Base-by-base conservation (phyloP, 2,113 vertebrate genomes). In the Mungos mungo region DNA sequence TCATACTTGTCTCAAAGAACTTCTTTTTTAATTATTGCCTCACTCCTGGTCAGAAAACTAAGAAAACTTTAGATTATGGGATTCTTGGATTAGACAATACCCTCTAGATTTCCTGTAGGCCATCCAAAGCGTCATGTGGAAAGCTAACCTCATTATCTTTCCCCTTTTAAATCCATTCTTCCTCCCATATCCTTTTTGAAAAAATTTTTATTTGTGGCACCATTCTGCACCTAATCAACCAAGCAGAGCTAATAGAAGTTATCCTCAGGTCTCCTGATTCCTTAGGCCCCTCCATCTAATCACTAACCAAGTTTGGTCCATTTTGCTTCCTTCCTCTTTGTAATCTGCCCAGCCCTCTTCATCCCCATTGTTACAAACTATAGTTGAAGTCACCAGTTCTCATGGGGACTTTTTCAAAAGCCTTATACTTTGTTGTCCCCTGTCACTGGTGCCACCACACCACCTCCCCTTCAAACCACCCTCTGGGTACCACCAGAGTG, bases 21-120 rank as follows among this genome's bases (percentile, higher is more conserved):
- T 76, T 66, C 38, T 50, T 38, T 88, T 72, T 5, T 88, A 95
- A 81, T 79, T 33, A 50, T 91, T 15, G 47, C 27, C 80, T 93
- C 47, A 92, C 84, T 91, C 60, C 68, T 71, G 29, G 50, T 89
- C 33, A 72, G 52, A 90, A 94, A 96, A 90, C 11, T 52, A 85
- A 63, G 31, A 35, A 85, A 19, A 23, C 54, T 81, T 88, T 76
- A 25, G 3, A 21, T 35, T 91, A 19, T 65, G 29, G 45, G 83
- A 87, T 25, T 19, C 41, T 29, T 92, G 50, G 23, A 83, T 94
- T 69, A 86, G 23, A 84, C 13, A 69, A 54, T 72, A 65, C 1
- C 18, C 38, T 84, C 69, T 84, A 69, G 12, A 52, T 65, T 72
- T 93, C n/a, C 33, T 82, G 31, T 13, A 82, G 18, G n/a, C 21